Percentiles rank a stretch among this genome's conserved stretches.
phyloP scores from a whole-genome alignment of 2,113 vertebrate genomes.

The Brachyistius frenatus region DNA sequence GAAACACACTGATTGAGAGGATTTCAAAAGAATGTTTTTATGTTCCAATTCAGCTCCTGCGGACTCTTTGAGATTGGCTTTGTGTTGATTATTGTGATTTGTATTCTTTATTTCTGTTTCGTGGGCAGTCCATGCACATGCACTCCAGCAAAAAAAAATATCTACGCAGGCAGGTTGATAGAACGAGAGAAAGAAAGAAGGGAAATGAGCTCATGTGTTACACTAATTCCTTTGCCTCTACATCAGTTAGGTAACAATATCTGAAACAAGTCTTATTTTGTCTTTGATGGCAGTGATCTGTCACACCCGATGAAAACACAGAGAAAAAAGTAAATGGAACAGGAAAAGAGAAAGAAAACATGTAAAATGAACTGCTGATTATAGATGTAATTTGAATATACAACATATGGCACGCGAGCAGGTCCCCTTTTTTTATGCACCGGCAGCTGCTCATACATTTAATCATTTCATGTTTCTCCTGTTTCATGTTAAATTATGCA shows the following conservation, averaged over 20 bases:
- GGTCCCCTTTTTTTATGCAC: slow-evolving; percentile 16
- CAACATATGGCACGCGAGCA: background rate
- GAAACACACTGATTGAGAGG: slow-evolving; percentile 7
- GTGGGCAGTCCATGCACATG: background rate
- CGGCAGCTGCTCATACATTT: slow-evolving; percentile 50
- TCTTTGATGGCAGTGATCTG: slow-evolving; percentile 38
- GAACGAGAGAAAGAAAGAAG: background rate
- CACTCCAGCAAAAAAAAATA: background rate
- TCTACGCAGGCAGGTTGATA: background rate
- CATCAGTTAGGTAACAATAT: slow-evolving; percentile 13
- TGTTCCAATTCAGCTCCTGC: background rate
- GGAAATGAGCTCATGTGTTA: slow-evolving; percentile 13
- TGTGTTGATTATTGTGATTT: background rate
- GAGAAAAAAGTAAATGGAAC: slow-evolving; percentile 11
- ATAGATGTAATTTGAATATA: slow-evolving; percentile 13
- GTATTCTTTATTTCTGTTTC: slow-evolving; percentile 11
- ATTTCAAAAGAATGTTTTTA: slow-evolving; percentile 20
- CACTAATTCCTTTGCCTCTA: slow-evolving; percentile 17
- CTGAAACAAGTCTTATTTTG: slow-evolving; percentile 15
- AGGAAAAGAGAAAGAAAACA: slow-evolving; percentile 22
- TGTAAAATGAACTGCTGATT: slow-evolving; percentile 9
- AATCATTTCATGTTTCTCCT: slow-evolving; percentile 41
- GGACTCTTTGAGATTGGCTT: background rate
- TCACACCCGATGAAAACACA: slow-evolving; percentile 35
- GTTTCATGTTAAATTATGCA: slow-evolving; percentile 10